Evolutionary conservation across 2,797 vertebrate genomes (phyloP).

Genomic region (Poeciliopsis turneri): DNA sequence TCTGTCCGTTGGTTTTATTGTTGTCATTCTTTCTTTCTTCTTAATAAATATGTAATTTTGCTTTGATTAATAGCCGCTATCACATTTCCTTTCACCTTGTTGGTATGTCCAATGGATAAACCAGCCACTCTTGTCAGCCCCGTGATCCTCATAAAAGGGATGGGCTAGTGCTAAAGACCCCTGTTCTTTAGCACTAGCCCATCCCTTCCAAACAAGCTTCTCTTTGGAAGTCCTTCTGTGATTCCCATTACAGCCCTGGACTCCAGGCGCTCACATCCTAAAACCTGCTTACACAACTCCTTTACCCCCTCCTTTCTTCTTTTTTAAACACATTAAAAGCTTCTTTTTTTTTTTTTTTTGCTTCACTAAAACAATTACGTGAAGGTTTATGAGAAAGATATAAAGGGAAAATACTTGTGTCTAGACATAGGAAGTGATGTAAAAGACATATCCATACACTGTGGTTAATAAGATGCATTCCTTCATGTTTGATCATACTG

Average conservation of each 20-base stretch:
- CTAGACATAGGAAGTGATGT: conserved; percentile 73
- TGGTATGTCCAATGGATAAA: conserved; percentile 62
- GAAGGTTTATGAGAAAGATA: conserved; percentile 65
- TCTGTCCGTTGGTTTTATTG: conserved; percentile 45
- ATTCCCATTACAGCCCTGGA: conserved; percentile 77
- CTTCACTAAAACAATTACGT: conserved; percentile 62
- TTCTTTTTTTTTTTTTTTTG: conserved; percentile 19
- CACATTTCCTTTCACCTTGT: conserved; percentile 49
- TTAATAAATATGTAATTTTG: conserved; percentile 67
- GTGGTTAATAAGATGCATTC: conserved; percentile 55
- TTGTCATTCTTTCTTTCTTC: conserved; percentile 51
- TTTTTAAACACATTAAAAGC: conserved; percentile 46
- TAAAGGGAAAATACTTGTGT: conserved; percentile 69
- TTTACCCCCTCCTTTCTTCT: conserved; percentile 12
- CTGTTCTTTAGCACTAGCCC: too few species aligned
- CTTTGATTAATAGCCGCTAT: conserved; percentile 63
- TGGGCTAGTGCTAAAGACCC: conserved; percentile 46
- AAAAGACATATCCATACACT: conserved; percentile 53
- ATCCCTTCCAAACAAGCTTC: conserved; percentile 36
- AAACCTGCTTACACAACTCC: conserved; percentile 56
- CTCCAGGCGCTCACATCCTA: conserved; percentile 62
- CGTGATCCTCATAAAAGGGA: conserved; percentile 66
- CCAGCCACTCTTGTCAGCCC: conserved; percentile 51
- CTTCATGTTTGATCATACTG: background rate
- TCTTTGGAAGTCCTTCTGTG: conserved; percentile 65